Evolutionary conservation across 2,888 invertebrate genomes (phyloP), one percentile per base, ranked within the genome.

Genomic region (Netelia inedita): DNA sequence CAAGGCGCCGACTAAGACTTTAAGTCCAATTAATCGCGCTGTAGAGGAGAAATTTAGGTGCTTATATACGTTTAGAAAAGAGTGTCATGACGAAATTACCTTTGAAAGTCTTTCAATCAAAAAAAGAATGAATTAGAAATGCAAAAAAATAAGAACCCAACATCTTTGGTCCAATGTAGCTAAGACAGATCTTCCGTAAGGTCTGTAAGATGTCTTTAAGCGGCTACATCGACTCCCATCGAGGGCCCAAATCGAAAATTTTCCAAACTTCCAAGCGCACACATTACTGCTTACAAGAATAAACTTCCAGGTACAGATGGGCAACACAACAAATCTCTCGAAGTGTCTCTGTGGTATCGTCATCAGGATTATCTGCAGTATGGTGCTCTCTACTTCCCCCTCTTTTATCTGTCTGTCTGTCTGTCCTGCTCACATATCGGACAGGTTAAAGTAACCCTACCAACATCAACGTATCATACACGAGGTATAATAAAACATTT

Each of bases 371-470:
- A 83, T 80, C 80, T 76, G 55, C 23, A 43, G 50, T 19, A 28
- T n/a, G 35, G 28, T n/a, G 43, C 23, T n/a, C 59, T 23, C 46
- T 57, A 35, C 68, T 21, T 68, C 76, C 43, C 46, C 16, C 28
- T 5, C 19, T 23, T 14, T 8, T 46, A 5, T 43, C 35, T 53
- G 23, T n/a, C 46, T 28, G 16, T 11, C 28, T 43, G n/a, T 6
- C 8, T 23, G 5, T 23, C 35, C 21, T 16, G 10, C n/a, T n/a
- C 5, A 16, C 10, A 53, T 23, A 68, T 71, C 75, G 65, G 66
- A 79, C 83, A 85, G 85, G 85, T 86, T 85, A 72, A 86, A 81
- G 81, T 68, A 65, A 82, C 78, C 57, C 83, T 85, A 78, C 71
- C 80, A 79, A 82, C 46, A 46, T 57, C 66, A 59, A 65, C 78